Base-by-base conservation (phyloP, 2,113 vertebrate species). In the Percina caprodes region DNA sequence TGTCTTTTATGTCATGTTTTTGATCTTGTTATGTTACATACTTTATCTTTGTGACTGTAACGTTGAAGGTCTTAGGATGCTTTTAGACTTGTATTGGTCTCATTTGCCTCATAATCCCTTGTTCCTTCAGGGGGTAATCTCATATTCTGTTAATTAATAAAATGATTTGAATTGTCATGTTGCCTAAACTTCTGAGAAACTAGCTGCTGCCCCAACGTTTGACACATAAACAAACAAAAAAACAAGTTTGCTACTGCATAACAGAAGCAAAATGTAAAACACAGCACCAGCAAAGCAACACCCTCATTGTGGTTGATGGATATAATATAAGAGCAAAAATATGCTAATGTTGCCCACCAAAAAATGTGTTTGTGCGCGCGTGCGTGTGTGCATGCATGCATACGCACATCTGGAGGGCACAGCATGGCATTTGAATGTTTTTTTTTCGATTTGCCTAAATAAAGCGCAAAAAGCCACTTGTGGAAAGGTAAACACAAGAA, bases 381-480 rank as follows among this genome's bases (percentile, higher is more conserved):
- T 61, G 5, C 49, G 23, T 49, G 19, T 55, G 23, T n/a, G n/a
- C n/a, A n/a, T n/a, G n/a, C n/a, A n/a, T n/a, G n/a, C n/a, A n/a
- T n/a, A n/a, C n/a, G n/a, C n/a, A n/a, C n/a, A n/a, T n/a, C n/a
- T n/a, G n/a, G n/a, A 71, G 48, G 54, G 72, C 58, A 26, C 54
- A 12, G 14, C 58, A 48, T 26, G 70, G 12, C 5, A 67, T 81
- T 51, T 70, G 35, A 54, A 65, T 56, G 56, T 63, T 74, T 86
- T 84, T 74, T 77, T 84, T 74, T 74, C 26, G 18, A 74, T 35
- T 19, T 66, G 70, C 42, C 66, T 51, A 51, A 84, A 78, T 80
- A 76, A 84, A 82, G 49, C 19, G 63, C 83, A 51, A 46, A 81
- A 84, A 81, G 48, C 42, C 60, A 49, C 55, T 6, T 71, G 70